phyloP scores from a whole-genome alignment of 1,140 invertebrate species.

The Drosophila takahashii region DNA sequence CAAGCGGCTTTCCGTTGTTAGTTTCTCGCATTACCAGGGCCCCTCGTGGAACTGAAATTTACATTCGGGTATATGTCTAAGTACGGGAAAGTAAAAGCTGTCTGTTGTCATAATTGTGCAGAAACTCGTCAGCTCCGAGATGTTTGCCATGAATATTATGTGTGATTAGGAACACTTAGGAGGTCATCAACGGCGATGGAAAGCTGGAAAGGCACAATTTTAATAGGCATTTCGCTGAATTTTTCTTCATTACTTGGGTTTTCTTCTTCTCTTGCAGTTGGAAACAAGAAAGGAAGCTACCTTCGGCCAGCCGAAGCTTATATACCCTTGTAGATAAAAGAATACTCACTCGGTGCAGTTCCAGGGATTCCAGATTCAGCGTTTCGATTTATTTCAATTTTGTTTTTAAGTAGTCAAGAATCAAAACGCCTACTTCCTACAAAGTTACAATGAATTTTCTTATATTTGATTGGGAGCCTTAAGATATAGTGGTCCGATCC shows the following conservation, averaged over 20 bases:
- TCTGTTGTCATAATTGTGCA: conserved; percentile 35
- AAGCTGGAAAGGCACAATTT: background rate
- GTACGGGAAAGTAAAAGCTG: conserved; percentile 46
- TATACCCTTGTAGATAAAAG: no score
- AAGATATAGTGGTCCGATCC: no score
- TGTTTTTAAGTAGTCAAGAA: no score
- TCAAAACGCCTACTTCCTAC: no score
- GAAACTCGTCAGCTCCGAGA: background rate
- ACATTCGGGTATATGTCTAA: conserved; percentile 41
- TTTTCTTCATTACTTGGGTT: background rate
- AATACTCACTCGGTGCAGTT: no score
- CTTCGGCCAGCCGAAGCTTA: no score
- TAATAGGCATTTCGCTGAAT: background rate
- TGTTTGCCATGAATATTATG: conserved; percentile 36
- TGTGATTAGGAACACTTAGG: conserved; percentile 22
- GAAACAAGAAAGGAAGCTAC: no score
- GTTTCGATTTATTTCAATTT: no score
- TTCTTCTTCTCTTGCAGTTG: background rate
- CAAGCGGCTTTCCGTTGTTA: conserved; percentile 69
- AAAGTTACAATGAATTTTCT: no score
- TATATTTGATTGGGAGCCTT: no score
- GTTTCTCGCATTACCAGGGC: conserved; percentile 44
- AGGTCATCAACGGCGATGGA: background rate
- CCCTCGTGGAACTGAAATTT: conserved; percentile 16
- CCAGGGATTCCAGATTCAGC: no score